Evolutionary conservation across 2,888 invertebrate species (phyloP), one percentile per base, ranked within the genome.

Genomic region (Elysia crispata): DNA sequence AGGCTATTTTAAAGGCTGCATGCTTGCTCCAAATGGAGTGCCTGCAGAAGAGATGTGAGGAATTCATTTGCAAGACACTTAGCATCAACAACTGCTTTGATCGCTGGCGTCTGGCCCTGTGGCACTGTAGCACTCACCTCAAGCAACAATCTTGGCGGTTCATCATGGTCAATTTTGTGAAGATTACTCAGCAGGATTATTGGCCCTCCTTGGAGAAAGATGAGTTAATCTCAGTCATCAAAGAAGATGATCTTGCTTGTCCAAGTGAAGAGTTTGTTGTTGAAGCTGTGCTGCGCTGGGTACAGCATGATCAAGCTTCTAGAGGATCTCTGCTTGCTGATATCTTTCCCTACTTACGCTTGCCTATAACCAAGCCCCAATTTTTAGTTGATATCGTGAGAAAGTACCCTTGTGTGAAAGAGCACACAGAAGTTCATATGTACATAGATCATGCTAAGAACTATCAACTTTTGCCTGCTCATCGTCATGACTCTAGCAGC

Each of bases 11-110:
- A 18, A 94, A 95, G 88, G 95, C 96, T 0, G 96, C 97, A 1
- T 97, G 97, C 92, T 97, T 97, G 90, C 94, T 97, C 74, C 95
- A 96, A 86, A 95, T 97, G 86, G 93, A 95, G 76, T 96, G 96
- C 0, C 95, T 97, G 64, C 93, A 96, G 79, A 94, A 95, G 82
- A 94, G 95, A 31, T 97, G 97, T 92, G 96, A 95, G 88, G 94
- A 95, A 66, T 96, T 95, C 89, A 94, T 97, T 66, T 94, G 94
- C 79, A 92, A 92, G 74, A 94, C 94, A 80, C 93, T 97, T 23
- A 95, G 93, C 31, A 94, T 95, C 0, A 94, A 94, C 84, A 97
- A 97, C 91, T 96, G 96, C 90, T 95, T 97, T 83, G 95, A 96
- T 49, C 95, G 97, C 66, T 95, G 96, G 94, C 94, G 94, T 86